Evolutionary conservation across 2,113 vertebrate genomes (phyloP), one percentile per base, ranked within the genome.

Genomic region (Zosterops hypoxanthus): DNA sequence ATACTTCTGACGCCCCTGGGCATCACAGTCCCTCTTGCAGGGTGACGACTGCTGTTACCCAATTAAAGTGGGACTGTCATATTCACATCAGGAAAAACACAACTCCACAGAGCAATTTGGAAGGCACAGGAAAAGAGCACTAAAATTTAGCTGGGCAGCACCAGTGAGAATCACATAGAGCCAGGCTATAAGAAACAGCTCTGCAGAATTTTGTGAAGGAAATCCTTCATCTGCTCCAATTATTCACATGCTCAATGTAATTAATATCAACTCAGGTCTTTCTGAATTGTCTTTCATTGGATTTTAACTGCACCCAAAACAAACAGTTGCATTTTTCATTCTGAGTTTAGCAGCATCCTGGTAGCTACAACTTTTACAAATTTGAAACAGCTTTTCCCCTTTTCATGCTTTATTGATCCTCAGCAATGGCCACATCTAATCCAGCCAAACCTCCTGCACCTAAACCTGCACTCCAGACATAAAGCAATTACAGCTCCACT

Each of bases 401-500:
- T 53, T 68, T 39, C 21, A 6, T 24, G n/a, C 57, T n/a, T 66
- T 63, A 73, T 70, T 39, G 82, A 77, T 93, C 79, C 88, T 24
- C 65, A 31, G n/a, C 6, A 4, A 44, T 21, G 59, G 57, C 31
- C 75, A 53, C 85, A 57, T 64, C 50, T 82, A 65, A 84, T n/a
- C 83, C 83, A 68, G 31, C 39, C 66, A 50, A 70, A 28, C 61
- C 63, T 82, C 42, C 84, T 87, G 75, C 64, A 73, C 72, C 94
- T 41, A 52, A 82, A 73, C 70, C 49, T 41, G 60, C 42, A 8
- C 50, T 77, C 75, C 55, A 56, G 84, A 34, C 49, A 64, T 17
- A 61, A 92, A 85, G 92, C 73, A 89, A 94, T 83, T 82, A 92
- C 82, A 72, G 39, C 50, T 94, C 59, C 76, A 28, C 63, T 91